These are phyloP conservation scores for Datnioides undecimradiatus DNA, from an alignment of 2,113 vertebrate genomes.

Conservation along the genomic window DNA sequence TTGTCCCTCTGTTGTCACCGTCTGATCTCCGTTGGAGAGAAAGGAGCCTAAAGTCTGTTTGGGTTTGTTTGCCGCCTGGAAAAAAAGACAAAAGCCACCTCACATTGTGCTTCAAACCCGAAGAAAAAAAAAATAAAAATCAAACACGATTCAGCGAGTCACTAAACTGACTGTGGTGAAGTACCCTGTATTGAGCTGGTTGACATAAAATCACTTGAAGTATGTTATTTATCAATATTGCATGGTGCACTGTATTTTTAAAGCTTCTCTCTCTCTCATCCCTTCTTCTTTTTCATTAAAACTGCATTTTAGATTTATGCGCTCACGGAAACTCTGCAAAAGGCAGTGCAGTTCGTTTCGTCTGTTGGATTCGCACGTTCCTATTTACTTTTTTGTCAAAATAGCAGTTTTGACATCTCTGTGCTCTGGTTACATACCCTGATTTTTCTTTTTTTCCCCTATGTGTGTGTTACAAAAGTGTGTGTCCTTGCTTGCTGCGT, in stretches of 20 bases:
- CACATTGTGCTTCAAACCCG: background rate
- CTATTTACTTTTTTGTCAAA: background rate
- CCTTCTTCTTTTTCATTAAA: conserved; percentile 21
- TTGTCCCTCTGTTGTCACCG: conserved; percentile 25
- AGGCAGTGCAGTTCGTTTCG: background rate
- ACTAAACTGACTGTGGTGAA: background rate
- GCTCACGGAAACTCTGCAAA: background rate
- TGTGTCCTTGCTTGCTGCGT: background rate
- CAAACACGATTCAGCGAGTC: too few relatives aligned
- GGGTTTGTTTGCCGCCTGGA: conserved; percentile 1
- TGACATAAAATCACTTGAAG: background rate
- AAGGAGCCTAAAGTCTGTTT: conserved; percentile 26
- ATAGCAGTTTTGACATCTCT: background rate
- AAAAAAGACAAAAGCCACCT: conserved; percentile 17
- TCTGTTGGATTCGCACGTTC: background rate
- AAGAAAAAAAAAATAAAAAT: background rate
- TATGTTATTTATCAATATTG: conserved; percentile 2
- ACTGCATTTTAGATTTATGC: conserved; percentile 9
- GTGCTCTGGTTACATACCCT: background rate
- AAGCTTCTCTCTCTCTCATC: background rate
- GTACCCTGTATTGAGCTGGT: background rate
- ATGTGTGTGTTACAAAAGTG: background rate
- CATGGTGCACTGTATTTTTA: background rate
- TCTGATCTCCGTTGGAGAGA: conserved; percentile 62
- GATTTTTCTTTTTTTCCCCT: background rate